A percentile compares a stretch with the other conserved stretches of the same genome.
Evolutionary conservation across 2,888 invertebrate species (phyloP).

Genomic region (Corbicula japonica): DNA sequence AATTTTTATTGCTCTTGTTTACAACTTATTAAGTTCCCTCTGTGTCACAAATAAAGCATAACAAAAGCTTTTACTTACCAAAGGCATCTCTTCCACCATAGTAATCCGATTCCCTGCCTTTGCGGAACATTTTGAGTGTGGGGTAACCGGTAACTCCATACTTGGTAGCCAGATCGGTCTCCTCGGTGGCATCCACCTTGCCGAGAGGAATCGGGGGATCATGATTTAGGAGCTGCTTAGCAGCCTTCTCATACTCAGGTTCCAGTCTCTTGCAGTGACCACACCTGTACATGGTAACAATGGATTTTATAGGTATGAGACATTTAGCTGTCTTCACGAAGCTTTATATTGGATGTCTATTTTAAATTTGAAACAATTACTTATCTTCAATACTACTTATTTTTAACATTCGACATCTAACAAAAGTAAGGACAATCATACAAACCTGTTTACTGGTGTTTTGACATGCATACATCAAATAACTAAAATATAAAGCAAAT

Average conservation of each 20-base stretch:
- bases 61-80: constrained; percentile 78
- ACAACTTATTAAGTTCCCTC: no score
- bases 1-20: no score
- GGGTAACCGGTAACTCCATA: constrained; percentile 88
- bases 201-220: constrained; percentile 87
- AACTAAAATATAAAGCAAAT: neutral
- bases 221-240: constrained; percentile 85
- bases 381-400: no score
- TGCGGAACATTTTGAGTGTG: constrained; percentile 88
- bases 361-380: no score
- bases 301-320: no score
- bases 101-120: constrained; percentile 87
- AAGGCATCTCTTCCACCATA: constrained; percentile 87
- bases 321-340: no score
- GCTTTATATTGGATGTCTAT: no score
- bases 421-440: no score
- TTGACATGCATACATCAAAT: neutral
- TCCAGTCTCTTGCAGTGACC: constrained; percentile 88
- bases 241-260: constrained; percentile 88
- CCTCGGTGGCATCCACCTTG: constrained; percentile 88
- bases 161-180: constrained; percentile 87
- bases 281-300: constrained; percentile 87
- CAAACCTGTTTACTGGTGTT: neutral
- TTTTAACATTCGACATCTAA: no score
- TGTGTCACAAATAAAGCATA: neutral